Percentiles rank a stretch among this genome's conserved stretches.
Conservation (phyloP, 2,888 invertebrate species). For the Homarus gammarus region DNA sequence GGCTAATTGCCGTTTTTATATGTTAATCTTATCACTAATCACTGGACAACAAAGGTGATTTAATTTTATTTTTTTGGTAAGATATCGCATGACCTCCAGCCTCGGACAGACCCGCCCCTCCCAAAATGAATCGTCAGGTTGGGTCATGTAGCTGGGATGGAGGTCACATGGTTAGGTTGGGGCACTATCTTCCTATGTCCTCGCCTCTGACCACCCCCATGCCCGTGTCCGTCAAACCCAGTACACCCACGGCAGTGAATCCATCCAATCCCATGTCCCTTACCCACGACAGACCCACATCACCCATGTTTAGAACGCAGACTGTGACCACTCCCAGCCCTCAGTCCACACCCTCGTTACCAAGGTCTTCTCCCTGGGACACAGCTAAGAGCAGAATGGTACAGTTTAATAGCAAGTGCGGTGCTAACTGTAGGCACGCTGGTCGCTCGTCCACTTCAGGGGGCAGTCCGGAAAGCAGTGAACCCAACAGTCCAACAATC, state of each 20-base stretch:
- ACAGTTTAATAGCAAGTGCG: conserved; percentile 22
- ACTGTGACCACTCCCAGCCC: background rate
- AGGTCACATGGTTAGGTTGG: background rate
- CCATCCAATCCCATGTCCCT: no score
- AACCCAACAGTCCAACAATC: background rate
- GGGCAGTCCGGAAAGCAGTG: background rate
- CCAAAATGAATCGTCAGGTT: background rate
- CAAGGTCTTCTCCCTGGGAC: background rate
- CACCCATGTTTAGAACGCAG: no score
- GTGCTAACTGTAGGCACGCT: background rate
- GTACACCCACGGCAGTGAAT: background rate
- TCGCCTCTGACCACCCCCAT: background rate
- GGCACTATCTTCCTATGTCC: background rate
- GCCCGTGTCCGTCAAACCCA: no score
- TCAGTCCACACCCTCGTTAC: background rate
- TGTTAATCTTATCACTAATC: no score
- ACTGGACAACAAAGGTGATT: no score
- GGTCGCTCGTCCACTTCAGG: background rate
- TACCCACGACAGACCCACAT: no score
- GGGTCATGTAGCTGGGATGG: background rate
- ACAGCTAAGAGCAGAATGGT: background rate
- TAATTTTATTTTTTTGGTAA: no score
- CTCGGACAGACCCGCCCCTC: no score
- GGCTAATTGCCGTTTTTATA: no score
- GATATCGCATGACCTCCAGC: no score